These are phyloP conservation scores for Neoseiulus cucumeris DNA, from an alignment of 1,140 invertebrate genomes.

Conservation along the genomic window DNA sequence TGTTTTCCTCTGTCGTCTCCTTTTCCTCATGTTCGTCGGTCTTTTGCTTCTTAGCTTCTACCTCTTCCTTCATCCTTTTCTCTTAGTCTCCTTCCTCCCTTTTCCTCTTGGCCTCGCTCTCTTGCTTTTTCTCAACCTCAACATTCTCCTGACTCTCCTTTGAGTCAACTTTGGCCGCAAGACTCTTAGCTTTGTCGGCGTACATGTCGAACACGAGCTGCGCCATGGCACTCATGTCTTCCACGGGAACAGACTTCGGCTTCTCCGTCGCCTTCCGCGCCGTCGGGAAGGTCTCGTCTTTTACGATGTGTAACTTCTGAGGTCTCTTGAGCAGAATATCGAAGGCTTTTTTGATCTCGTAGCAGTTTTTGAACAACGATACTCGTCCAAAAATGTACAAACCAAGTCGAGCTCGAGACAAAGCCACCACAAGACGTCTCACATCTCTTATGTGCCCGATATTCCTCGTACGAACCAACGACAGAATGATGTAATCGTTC, in stretches of 20 bases:
- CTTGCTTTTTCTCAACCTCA: too few species aligned
- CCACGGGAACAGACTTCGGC: conserved; percentile 32
- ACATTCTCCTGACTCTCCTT: too few species aligned
- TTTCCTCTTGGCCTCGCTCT: too few species aligned
- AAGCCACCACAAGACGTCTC: conserved; percentile 83
- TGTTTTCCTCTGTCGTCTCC: too few species aligned
- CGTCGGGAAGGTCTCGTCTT: conserved; percentile 55
- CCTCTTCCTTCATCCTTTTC: too few species aligned
- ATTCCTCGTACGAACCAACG: conserved; percentile 78
- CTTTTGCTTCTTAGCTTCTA: too few species aligned
- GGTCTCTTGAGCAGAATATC: conserved; percentile 52
- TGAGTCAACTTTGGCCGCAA: too few species aligned
- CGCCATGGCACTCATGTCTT: conserved; percentile 80
- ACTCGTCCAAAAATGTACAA: conserved; percentile 88
- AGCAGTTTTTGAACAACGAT: conserved; percentile 80
- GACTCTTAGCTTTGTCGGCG: conserved; percentile 39
- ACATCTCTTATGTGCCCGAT: conserved; percentile 94
- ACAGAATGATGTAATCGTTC: conserved; percentile 93
- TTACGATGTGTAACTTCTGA: conserved; percentile 48
- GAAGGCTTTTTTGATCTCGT: conserved; percentile 84
- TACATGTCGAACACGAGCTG: conserved; percentile 79
- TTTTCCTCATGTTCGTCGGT: too few species aligned
- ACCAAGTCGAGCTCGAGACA: conserved; percentile 90
- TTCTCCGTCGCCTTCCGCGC: conserved; percentile 30
- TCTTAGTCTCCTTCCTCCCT: too few species aligned